phyloP scores from a whole-genome alignment of 2,113 vertebrate species.

The Pteruthius melanotis region DNA sequence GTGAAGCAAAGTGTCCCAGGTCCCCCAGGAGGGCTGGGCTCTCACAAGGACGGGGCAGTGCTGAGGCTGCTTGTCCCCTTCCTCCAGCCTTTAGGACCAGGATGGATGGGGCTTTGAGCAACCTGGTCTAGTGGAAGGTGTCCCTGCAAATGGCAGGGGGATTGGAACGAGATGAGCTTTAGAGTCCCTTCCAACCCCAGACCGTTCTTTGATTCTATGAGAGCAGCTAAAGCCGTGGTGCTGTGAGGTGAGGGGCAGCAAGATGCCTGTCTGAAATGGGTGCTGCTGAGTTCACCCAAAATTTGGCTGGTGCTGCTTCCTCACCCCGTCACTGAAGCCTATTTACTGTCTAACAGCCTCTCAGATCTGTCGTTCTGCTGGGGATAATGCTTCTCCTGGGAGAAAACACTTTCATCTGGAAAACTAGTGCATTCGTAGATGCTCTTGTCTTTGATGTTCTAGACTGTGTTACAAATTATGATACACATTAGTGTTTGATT shows the following conservation, averaged over 20 bases:
- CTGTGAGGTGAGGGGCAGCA: neutral
- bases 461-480: constrained; percentile 63
- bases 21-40: neutral
- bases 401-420: constrained; percentile 63
- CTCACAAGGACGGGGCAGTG: neutral
- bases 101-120: neutral
- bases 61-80: neutral
- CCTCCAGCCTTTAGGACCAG: neutral
- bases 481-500: constrained; percentile 65
- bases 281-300: neutral
- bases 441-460: constrained; percentile 63
- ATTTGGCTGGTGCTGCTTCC: neutral
- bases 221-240: accelerated
- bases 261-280: neutral
- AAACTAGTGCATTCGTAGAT: constrained; percentile 26
- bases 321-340: accelerated
- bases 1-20: neutral
- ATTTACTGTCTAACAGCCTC: constrained; percentile 32
- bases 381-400: constrained; percentile 57
- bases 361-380: constrained; percentile 43
- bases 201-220: neutral
- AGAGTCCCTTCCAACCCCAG: neutral
- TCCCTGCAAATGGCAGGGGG: too few species aligned
- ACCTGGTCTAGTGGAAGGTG: neutral
- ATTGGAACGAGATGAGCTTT: neutral